Conservation (phyloP, 1,140 invertebrate genomes). For the Lepidurus arcticus region DNA sequence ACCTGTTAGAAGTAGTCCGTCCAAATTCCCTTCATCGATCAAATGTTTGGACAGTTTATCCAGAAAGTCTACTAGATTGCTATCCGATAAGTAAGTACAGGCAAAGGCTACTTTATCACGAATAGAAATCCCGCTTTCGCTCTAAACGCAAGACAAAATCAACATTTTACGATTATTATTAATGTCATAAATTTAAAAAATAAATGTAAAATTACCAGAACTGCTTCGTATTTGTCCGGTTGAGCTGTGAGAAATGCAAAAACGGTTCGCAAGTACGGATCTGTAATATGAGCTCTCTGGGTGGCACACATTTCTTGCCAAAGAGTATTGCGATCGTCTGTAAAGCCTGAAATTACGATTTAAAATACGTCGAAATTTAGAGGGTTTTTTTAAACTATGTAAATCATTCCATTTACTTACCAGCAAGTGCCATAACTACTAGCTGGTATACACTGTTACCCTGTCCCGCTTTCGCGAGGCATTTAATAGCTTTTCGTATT, state of each 20-base stretch:
- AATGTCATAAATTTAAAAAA: conserved; percentile 28
- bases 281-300: conserved; percentile 63
- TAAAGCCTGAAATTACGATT: conserved; percentile 57
- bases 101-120: conserved; percentile 91
- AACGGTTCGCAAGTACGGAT: conserved; percentile 85
- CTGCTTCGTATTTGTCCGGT: conserved; percentile 67
- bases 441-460: conserved; percentile 47
- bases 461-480: conserved; percentile 53
- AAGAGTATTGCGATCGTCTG: conserved; percentile 69
- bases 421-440: conserved; percentile 82
- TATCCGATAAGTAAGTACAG: conserved; percentile 77
- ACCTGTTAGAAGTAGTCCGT: conserved; percentile 81
- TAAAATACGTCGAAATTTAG: not conserved
- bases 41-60: conserved; percentile 61
- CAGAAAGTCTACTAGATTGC: conserved; percentile 70
- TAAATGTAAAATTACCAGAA: conserved; percentile 57
- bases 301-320: conserved; percentile 72
- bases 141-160: conserved; percentile 49
- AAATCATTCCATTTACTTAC: conserved; percentile 34
- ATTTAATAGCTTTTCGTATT: conserved; percentile 73
- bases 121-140: conserved; percentile 72
- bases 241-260: conserved; percentile 85
- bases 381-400: not conserved
- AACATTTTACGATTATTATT: conserved; percentile 24
- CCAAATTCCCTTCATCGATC: conserved; percentile 69